Percentiles rank a stretch among this genome's conserved stretches.
Conservation (phyloP, 2,888 invertebrate species). For the Trichopria drosophilae region DNA sequence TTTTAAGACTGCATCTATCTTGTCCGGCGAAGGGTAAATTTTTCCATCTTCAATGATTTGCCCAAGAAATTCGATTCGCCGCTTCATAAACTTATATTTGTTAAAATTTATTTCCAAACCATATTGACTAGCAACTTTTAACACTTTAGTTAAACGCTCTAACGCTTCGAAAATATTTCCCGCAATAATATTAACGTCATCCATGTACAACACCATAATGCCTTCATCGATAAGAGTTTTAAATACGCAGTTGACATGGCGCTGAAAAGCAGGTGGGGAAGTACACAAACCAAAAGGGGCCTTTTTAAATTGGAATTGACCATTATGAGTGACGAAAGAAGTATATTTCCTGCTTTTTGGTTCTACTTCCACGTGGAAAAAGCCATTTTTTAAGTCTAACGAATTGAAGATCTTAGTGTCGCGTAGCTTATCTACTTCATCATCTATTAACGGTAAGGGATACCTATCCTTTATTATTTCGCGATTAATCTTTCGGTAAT, state of each 20-base stretch:
- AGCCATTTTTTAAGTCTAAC: constrained; percentile 12
- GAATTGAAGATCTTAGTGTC: constrained; percentile 2
- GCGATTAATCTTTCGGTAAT: constrained; percentile 50
- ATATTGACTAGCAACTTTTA: neutral
- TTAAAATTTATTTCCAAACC: constrained; percentile 16
- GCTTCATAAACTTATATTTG: constrained; percentile 23
- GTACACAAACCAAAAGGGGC: constrained; percentile 1
- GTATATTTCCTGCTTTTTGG: constrained; percentile 2
- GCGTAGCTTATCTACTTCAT: constrained; percentile 10
- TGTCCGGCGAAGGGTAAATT: too few species aligned
- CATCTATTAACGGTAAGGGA: constrained; percentile 34
- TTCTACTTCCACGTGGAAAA: constrained; percentile 10
- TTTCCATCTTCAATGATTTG: constrained; percentile 19
- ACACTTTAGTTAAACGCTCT: neutral
- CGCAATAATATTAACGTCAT: constrained; percentile 13
- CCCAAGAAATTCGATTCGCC: constrained; percentile 15
- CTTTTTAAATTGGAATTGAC: constrained; percentile 6
- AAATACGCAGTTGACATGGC: constrained; percentile 16
- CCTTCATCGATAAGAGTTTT: neutral
- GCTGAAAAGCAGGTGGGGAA: constrained; percentile 7
- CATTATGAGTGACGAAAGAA: neutral
- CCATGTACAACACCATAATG: constrained; percentile 8
- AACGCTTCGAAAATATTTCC: constrained; percentile 6
- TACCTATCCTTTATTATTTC: constrained; percentile 39
- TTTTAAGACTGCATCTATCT: too few species aligned